These are phyloP conservation scores for Calliscelio sp. DNA, from an alignment of 2,888 invertebrate species.

Conservation along the genomic window DNA sequence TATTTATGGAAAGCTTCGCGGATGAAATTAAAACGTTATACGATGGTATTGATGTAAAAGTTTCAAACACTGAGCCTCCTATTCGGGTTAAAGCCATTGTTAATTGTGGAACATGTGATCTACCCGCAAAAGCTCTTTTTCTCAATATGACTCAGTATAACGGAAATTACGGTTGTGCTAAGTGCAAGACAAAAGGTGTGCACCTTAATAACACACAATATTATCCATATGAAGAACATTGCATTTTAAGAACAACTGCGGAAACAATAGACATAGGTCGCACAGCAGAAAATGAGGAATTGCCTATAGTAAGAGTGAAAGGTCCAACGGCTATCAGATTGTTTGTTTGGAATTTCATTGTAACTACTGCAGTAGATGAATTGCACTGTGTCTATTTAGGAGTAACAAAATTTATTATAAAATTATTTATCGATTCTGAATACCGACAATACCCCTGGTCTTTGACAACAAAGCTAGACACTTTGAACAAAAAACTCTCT, in stretches of 20 bases:
- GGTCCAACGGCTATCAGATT: background rate
- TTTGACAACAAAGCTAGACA: background rate
- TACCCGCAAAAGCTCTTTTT: slow-evolving; percentile 54
- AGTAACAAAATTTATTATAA: slow-evolving; percentile 13
- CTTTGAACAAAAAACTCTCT: background rate
- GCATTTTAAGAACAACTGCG: slow-evolving; percentile 31
- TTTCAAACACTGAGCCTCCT: background rate
- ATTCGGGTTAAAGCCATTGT: slow-evolving; percentile 16
- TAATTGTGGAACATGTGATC: slow-evolving; percentile 55
- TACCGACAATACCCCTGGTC: background rate
- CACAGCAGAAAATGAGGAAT: too few relatives aligned
- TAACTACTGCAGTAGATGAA: slow-evolving; percentile 23
- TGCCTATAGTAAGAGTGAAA: slow-evolving; percentile 3
- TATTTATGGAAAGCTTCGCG: background rate
- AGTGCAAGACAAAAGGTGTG: slow-evolving; percentile 19
- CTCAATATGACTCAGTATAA: slow-evolving; percentile 15
- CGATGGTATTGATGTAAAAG: background rate
- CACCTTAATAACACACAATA: background rate
- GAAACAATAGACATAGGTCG: too few relatives aligned
- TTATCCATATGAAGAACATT: slow-evolving; percentile 24
- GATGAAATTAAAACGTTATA: background rate
- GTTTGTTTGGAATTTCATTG: slow-evolving; percentile 13
- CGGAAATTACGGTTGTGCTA: slow-evolving; percentile 27
- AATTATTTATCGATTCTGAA: slow-evolving; percentile 44
- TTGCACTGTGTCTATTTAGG: slow-evolving; percentile 32